phyloP scores from a whole-genome alignment of 2,888 invertebrate species.

The Nymphalis c-album region DNA sequence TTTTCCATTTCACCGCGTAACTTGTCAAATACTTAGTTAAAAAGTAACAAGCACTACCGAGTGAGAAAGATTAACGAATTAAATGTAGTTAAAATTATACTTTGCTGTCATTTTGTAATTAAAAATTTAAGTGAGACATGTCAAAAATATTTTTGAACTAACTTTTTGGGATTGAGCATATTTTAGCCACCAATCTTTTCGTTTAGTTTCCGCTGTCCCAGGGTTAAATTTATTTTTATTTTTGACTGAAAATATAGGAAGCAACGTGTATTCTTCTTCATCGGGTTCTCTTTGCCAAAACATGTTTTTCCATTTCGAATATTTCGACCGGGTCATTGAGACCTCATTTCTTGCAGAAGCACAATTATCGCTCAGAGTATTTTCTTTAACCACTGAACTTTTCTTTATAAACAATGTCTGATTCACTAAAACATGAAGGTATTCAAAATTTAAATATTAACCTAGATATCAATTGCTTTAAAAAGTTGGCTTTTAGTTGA shows the following conservation, averaged over 20 bases:
- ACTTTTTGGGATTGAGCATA: slow-evolving; percentile 57
- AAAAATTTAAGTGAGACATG: too few relatives aligned
- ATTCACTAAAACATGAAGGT: slow-evolving; percentile 29
- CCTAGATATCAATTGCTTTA: too few relatives aligned
- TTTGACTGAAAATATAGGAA: slow-evolving; percentile 54
- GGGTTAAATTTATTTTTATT: slow-evolving; percentile 35
- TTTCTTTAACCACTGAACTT: slow-evolving; percentile 26
- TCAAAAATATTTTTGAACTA: slow-evolving; percentile 1
- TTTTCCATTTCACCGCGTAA: too few relatives aligned
- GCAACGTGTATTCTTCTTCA: slow-evolving; percentile 58
- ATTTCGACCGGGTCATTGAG: slow-evolving; percentile 40
- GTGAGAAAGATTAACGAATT: too few relatives aligned
- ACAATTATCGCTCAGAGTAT: slow-evolving; percentile 23
- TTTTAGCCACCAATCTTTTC: slow-evolving; percentile 65
- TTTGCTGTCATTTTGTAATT: too few relatives aligned
- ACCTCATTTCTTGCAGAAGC: slow-evolving; percentile 15
- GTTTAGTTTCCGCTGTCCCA: slow-evolving; percentile 34
- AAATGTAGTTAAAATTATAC: too few relatives aligned
- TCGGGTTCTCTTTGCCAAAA: slow-evolving; percentile 48
- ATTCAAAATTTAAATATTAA: too few relatives aligned
- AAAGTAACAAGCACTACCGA: too few relatives aligned
- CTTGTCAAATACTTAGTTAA: too few relatives aligned
- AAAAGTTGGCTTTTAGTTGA: too few relatives aligned
- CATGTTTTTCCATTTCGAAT: slow-evolving; percentile 48
- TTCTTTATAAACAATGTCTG: slow-evolving; percentile 39